Base-by-base conservation (phyloP, 1,140 invertebrate species). In the Hypothenemus hampei region DNA sequence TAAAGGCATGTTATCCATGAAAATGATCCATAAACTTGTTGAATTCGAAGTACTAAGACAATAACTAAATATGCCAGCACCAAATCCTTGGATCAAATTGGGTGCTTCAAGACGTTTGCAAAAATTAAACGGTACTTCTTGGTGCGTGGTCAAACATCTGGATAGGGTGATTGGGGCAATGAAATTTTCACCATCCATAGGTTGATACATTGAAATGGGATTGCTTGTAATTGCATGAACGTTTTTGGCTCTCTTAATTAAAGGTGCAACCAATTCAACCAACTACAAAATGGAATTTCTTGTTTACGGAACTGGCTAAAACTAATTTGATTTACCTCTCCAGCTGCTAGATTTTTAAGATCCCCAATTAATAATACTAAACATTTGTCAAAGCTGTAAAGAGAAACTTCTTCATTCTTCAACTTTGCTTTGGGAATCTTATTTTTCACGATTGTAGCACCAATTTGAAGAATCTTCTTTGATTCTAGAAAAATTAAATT, bases 1-100 rank as follows among this genome's bases (percentile, higher is more conserved):
- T 37, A 65, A 49, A n/a, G 62, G 61, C 7, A 56, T 46, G 10
- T 57, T 51, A 36, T 67, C 64, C 33, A 59, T 47, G 49, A 62
- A 67, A 0, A 55, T 48, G 16, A 67, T 45, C 57, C 59, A 67
- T 35, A 66, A 62, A 15, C 43, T 57, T 46, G 60, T 60, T 31
- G 56, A 57, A 3, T 47, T n/a, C 6, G 31, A 43, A 19, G 26
- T 54, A 40, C 61, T 56, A 26, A 62, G 40, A 46, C 57, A 68
- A 43, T 63, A 68, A 13, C 62, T 58, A 10, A 67, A 52, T 15
- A 67, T 45, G 22, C 31, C 49, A 20, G 65, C 63, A 36, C 57
- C 55, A 26, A 68, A 44, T 11, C 64, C 64, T 39, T 61, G 55
- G n/a, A 68, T 36, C 43, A 67, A 39, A 51, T 68, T 68, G 13